Evolutionary conservation across 2,888 invertebrate species (phyloP).

Genomic region (Chelonus formosanus): DNA sequence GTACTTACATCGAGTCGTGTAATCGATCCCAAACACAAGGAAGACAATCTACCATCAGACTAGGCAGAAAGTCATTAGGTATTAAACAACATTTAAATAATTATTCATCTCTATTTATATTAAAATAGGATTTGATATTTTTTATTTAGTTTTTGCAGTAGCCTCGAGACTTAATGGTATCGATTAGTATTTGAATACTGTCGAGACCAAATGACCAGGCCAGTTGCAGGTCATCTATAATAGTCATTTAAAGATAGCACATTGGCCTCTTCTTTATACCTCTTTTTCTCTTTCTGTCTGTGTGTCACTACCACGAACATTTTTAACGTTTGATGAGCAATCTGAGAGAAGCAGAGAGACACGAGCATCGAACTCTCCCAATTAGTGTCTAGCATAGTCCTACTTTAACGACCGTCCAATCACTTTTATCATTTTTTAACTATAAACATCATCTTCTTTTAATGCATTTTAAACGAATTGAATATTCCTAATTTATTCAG

Average conservation of each 20-base stretch:
- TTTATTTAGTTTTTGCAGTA: background rate
- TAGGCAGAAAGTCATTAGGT: too few relatives aligned
- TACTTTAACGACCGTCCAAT: slow-evolving; percentile 12
- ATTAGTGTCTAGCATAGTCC: slow-evolving; percentile 2
- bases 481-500: slow-evolving; percentile 13
- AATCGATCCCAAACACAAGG: slow-evolving; percentile 12
- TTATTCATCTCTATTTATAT: too few relatives aligned
- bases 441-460: too few relatives aligned
- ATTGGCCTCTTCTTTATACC: slow-evolving; percentile 12
- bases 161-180: background rate
- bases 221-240: slow-evolving; percentile 35
- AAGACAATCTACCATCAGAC: too few relatives aligned
- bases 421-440: too few relatives aligned
- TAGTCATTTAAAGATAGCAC: slow-evolving; percentile 37
- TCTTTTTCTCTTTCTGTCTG: background rate
- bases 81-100: too few relatives aligned
- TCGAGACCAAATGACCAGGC: slow-evolving; percentile 16
- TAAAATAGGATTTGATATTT: background rate
- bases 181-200: slow-evolving; percentile 6
- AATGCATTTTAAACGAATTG: background rate
- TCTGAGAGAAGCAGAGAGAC: slow-evolving; percentile 1
- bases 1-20: slow-evolving; percentile 10
- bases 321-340: slow-evolving; percentile 6
- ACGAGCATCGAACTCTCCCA: slow-evolving; percentile 26
- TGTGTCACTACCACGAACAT: slow-evolving; percentile 10